Conservation (phyloP, 2,888 invertebrate genomes). For the Acronicta aceris region DNA sequence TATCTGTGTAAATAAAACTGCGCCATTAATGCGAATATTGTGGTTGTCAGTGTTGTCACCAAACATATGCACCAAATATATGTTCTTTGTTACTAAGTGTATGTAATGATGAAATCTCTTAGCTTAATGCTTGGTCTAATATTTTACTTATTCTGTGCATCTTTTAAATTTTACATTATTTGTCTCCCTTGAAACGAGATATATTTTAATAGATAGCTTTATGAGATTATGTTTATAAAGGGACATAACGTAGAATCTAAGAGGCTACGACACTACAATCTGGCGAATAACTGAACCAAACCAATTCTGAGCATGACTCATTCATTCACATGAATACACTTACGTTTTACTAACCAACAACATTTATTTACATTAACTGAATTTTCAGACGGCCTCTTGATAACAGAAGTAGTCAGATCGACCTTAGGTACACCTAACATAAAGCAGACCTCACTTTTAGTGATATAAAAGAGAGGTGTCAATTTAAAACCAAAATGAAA, state of each 20-base stretch:
- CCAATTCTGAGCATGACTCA: conserved; percentile 82
- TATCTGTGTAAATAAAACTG: conserved; percentile 55
- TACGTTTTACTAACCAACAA: conserved; percentile 75
- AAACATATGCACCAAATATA: conserved; percentile 44
- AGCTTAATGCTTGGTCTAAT: too few relatives aligned
- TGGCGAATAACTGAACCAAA: conserved; percentile 77
- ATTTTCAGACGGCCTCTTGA: conserved; percentile 53
- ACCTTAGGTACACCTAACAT: conserved; percentile 9
- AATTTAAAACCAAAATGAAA: background rate
- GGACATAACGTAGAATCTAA: conserved; percentile 8
- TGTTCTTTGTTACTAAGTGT: background rate
- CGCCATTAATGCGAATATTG: conserved; percentile 43
- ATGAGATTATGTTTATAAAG: conserved; percentile 11
- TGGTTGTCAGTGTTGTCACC: conserved; percentile 33
- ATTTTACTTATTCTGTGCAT: too few relatives aligned
- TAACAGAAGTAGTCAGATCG: conserved; percentile 15
- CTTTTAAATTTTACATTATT: too few relatives aligned
- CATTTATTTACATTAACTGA: conserved; percentile 74
- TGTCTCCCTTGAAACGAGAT: too few relatives aligned
- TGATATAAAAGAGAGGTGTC: background rate
- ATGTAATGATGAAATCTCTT: too few relatives aligned
- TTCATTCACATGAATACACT: conserved; percentile 82
- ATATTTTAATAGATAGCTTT: background rate
- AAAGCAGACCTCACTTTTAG: background rate
- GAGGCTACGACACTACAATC: conserved; percentile 64